Evolutionary conservation across 37 sponge, comb jelly and placozoan species (phyloP), one percentile per base, ranked within the genome.

Genomic region (Oopsacas minuta): DNA sequence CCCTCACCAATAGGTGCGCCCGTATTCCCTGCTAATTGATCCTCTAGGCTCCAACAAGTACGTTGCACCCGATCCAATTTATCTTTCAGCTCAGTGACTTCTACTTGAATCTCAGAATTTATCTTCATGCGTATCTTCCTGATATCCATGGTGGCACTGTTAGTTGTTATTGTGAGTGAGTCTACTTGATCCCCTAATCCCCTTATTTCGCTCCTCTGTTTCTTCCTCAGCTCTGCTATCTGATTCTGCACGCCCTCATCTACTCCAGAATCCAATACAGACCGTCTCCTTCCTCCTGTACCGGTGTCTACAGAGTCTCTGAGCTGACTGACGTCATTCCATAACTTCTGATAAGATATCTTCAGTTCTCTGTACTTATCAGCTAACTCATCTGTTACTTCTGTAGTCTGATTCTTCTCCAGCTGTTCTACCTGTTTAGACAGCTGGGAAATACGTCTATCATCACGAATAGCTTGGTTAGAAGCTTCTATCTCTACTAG

Each of bases 71-170:
- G 22, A 34, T 61, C 75, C 30, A 61, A 5, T 3, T 12, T 3
- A 25, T 25, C 20, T n/a, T 61, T 61, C 75, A 61, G 75, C 75
- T 61, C 75, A 61, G 5, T 61, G 32, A 61, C 28, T 12, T 61
- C 75, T n/a, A 5, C 75, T 34, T 61, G 75, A 25, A 61, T 34
- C 30, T 61, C 75, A 20, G 75, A 61, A 12, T n/a, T 61, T n/a
- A 61, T 10, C 75, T 61, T 61, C 75, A 61, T 61, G 32, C 75
- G 75, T n/a, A 61, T 25, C 28, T 61, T 61, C 75, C 75, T 10
- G 20, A 61, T 5, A 5, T 61, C 75, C 75, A 61, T 61, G 75
- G 32, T 61, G 75, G 75, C 28, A 34, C 30, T 61, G 22, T 61
- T 61, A 12, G 17, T 61, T 34, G 75, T 34, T 10, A 25, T 25